A percentile compares a stretch with the other conserved stretches of the same genome.
Conservation (phyloP, 2,797 vertebrate genomes). For the Epinephelus malabaricus region DNA sequence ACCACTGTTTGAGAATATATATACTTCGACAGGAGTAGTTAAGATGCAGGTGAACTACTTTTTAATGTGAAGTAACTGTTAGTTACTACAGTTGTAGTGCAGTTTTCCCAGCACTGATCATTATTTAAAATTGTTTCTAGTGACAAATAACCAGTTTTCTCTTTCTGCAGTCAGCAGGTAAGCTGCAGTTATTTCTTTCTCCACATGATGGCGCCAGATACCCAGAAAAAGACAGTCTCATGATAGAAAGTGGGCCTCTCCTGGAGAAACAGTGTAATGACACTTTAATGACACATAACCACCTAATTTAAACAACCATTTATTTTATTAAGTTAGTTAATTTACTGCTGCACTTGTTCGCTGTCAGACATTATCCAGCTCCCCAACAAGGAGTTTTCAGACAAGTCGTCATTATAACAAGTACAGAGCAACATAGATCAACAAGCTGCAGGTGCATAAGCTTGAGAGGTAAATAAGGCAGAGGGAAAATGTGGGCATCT, state of each 20-base stretch:
- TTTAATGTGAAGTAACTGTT: too few species aligned
- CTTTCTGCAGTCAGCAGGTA: not conserved
- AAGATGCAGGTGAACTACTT: too few species aligned
- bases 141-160: not conserved
- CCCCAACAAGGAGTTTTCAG: constrained; percentile 71
- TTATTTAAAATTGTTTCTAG: not conserved
- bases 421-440: constrained; percentile 37
- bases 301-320: not conserved
- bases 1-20: too few species aligned
- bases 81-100: too few species aligned
- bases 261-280: not conserved
- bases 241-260: not conserved
- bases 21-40: too few species aligned
- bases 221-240: not conserved
- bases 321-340: not conserved
- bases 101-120: too few species aligned
- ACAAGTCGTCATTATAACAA: constrained; percentile 81
- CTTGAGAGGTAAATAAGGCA: not conserved
- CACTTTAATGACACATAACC: not conserved
- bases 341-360: constrained; percentile 42
- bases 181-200: not conserved
- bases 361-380: constrained; percentile 75
- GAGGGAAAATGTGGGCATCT: not conserved
- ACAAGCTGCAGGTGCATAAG: not conserved
- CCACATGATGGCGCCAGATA: constrained; percentile 67